Evolutionary conservation across 2,888 invertebrate species (phyloP), one percentile per base, ranked within the genome.

Genomic region (Melinaea menophilus): DNA sequence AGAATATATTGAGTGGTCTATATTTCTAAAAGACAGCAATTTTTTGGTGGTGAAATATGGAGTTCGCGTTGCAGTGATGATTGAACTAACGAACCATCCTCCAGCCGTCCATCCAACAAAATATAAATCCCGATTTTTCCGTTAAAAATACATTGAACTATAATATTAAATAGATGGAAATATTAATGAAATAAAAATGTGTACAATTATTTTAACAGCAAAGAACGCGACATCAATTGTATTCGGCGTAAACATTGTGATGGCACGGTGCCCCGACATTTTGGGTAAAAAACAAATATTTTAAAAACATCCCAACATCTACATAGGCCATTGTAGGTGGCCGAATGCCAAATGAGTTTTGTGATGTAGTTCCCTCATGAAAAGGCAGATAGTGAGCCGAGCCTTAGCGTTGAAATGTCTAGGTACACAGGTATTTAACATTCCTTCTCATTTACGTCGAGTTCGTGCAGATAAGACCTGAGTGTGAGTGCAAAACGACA

Each of bases 261-360:
- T 80, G 84, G 81, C 79, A 83, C 80, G 77, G 81, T 80, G 77
- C 75, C 75, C 72, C 64, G 66, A 64, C 73, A 70, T 69, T 71
- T 70, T 69, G 66, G 67, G 67, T 67, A 70, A 71, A 41, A 74
- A 84, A 77, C 81, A 82, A 81, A 85, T 87, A 87, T 86, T 88
- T 88, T 83, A 84, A 87, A 85, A 81, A 79, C 80, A 69, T 61
- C 79, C 80, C 80, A 79, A 79, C 80, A 84, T 85, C 82, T 81
- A 84, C 81, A 80, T 85, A 78, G 79, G 78, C 81, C 82, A 81
- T 82, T 84, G 85, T 85, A 79, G 79, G 84, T 89, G 90, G 90
- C 88, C 83, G 88, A 82, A 88, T 89, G 89, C 90, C 89, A 90
- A 90, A 89, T 88, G 88, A 89, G 85, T 87, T 88, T 86, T 85